Percentiles rank a stretch among this genome's conserved stretches.
Evolutionary conservation across 2,113 vertebrate genomes (phyloP).

Genomic region (Coreoperca whiteheadi): DNA sequence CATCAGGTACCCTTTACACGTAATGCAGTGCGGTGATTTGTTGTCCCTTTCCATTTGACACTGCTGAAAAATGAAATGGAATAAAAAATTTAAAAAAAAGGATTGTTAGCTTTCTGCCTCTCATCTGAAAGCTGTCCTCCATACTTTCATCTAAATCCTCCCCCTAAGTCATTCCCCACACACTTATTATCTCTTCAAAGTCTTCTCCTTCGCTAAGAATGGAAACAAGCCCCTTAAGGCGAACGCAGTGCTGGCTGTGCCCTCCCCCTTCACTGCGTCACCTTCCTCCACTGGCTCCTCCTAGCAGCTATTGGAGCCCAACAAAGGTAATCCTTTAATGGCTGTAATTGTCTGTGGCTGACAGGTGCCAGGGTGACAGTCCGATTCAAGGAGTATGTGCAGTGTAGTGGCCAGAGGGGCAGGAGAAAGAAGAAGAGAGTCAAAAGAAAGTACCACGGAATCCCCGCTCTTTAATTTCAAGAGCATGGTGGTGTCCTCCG

Average conservation of each 20-base stretch:
- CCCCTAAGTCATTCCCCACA: constrained; percentile 20
- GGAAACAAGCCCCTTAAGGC: constrained; percentile 71
- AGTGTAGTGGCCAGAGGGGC: constrained; percentile 10
- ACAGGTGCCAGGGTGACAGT: constrained; percentile 60
- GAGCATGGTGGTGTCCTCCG: not conserved
- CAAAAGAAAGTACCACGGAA: not conserved
- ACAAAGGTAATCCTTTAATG: constrained; percentile 75
- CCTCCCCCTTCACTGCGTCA: constrained; percentile 47
- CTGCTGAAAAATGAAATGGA: not conserved
- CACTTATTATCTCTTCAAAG: constrained; percentile 58
- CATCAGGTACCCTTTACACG: not conserved
- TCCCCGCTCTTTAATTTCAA: not conserved
- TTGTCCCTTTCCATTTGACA: not conserved
- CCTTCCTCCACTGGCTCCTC: constrained; percentile 29
- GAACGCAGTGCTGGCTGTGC: constrained; percentile 23
- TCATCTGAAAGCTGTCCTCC: constrained; percentile 37
- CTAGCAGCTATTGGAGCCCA: constrained; percentile 47
- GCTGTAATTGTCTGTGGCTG: constrained; percentile 65
- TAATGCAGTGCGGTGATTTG: not conserved
- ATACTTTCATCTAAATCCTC: constrained; percentile 22
- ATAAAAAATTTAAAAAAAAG: not conserved
- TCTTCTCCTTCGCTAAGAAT: constrained; percentile 52
- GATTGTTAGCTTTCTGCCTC: not conserved
- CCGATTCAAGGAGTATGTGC: not conserved
- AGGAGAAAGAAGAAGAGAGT: not conserved